Conservation (phyloP, 2,797 vertebrate species). For the Sebastes vulpes region DNA sequence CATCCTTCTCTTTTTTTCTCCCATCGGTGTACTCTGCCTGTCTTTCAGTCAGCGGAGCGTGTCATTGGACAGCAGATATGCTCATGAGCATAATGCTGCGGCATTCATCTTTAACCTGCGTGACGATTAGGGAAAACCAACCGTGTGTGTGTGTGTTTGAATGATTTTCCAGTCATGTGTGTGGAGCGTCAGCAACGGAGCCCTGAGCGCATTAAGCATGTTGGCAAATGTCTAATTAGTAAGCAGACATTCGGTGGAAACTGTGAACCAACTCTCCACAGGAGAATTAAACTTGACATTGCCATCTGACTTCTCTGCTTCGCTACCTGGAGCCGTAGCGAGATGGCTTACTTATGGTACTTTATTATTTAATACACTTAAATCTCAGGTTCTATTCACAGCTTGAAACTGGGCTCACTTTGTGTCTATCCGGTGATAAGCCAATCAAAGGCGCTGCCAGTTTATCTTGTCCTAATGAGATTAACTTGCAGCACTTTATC, state of each 20-base stretch:
- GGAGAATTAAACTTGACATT: conserved; percentile 37
- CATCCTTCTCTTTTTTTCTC: conserved; percentile 4
- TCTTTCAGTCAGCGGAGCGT: conserved; percentile 62
- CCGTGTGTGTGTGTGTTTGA: neutral
- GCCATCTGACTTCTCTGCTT: neutral
- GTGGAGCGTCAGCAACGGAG: neutral
- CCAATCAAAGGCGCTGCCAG: neutral
- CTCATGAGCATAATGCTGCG: conserved; percentile 72
- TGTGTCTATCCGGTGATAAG: neutral
- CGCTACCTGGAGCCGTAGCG: neutral
- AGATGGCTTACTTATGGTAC: conserved; percentile 12
- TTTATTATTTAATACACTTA: conserved; percentile 16
- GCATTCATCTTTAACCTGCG: conserved; percentile 49
- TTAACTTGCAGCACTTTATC: neutral
- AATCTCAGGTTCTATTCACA: conserved; percentile 9
- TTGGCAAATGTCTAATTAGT: conserved; percentile 57
- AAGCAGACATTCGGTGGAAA: conserved; percentile 27
- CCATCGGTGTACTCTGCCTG: conserved; percentile 43
- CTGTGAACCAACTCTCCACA: conserved; percentile 17
- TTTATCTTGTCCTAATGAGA: conserved; percentile 10
- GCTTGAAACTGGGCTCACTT: neutral
- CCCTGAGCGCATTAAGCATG: conserved; percentile 30
- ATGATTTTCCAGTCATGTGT: conserved; percentile 3
- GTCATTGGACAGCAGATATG: conserved; percentile 72
- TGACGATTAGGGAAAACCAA: conserved; percentile 50